Evolutionary conservation across 2,888 invertebrate species (phyloP).

Genomic region (Cryptocephalus moraei): DNA sequence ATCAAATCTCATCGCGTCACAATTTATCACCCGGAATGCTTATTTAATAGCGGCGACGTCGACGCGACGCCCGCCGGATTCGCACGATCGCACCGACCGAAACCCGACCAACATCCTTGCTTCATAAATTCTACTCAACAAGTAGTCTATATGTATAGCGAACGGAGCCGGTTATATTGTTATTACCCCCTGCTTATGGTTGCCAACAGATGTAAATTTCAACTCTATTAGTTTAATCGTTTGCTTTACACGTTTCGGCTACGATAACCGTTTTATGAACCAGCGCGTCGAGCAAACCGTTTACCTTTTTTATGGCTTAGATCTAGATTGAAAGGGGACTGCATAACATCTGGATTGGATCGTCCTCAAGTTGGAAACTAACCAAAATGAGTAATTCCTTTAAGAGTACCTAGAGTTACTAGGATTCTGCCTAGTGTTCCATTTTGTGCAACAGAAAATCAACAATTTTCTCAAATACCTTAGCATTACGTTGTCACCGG

Average conservation of each 20-base stretch:
- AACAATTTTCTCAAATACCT: too few species aligned
- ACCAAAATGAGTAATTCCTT: too few species aligned
- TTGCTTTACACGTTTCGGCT: constrained; percentile 16
- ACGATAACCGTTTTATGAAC: constrained; percentile 6
- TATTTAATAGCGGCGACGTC: constrained; percentile 38
- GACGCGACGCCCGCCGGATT: constrained; percentile 33
- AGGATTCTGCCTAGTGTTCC: too few species aligned
- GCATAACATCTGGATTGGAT: too few species aligned
- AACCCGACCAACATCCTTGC: constrained; percentile 30
- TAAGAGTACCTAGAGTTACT: too few species aligned
- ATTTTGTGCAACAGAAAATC: too few species aligned
- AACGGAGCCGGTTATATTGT: constrained; percentile 39
- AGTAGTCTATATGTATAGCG: constrained; percentile 36
- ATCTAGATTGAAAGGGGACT: too few species aligned
- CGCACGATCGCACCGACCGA: constrained; percentile 30
- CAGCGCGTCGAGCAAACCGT: constrained; percentile 3
- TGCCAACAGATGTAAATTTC: constrained; percentile 40
- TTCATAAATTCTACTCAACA: constrained; percentile 44
- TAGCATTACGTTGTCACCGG: too few species aligned
- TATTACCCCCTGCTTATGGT: constrained; percentile 41
- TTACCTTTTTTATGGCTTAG: not conserved
- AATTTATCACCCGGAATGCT: constrained; percentile 41
- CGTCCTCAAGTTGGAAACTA: too few species aligned
- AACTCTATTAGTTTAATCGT: constrained; percentile 35
- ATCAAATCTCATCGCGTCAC: constrained; percentile 42